A percentile compares a stretch with the other conserved stretches of the same genome.
These are phyloP conservation scores for Pentamera pediparva DNA, from an alignment of 53 echinoderm and acorn worm species.

Conservation along the genomic window DNA sequence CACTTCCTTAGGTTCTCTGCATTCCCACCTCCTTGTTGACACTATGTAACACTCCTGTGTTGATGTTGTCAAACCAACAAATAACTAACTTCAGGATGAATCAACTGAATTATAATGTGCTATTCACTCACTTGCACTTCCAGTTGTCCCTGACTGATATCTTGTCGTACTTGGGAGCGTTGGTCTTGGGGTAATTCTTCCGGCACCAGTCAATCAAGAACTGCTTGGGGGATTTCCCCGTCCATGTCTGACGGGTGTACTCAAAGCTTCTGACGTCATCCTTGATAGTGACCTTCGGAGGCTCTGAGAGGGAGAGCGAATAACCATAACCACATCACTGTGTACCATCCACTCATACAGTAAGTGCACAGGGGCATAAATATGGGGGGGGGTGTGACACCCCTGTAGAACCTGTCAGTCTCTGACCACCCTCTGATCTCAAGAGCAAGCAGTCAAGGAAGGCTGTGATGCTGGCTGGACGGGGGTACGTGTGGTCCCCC, in stretches of 20 bases:
- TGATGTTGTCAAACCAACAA: no score
- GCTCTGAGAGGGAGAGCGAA: neutral
- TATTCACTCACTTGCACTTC: constrained; percentile 90
- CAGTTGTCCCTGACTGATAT: constrained; percentile 53
- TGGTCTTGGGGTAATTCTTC: constrained; percentile 70
- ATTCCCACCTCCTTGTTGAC: no score
- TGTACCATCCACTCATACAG: neutral
- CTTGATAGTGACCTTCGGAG: neutral
- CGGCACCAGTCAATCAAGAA: constrained; percentile 97
- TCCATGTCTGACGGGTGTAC: constrained; percentile 84
- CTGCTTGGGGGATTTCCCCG: constrained; percentile 92
- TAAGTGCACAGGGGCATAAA: neutral
- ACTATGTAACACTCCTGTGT: no score
- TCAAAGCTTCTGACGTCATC: constrained; percentile 61
- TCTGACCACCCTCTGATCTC: no score
- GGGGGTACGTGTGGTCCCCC: no score
- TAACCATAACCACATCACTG: neutral
- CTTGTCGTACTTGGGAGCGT: constrained; percentile 81
- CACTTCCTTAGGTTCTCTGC: no score
- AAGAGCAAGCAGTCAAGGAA: no score
- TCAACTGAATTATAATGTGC: no score
- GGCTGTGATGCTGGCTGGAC: no score
- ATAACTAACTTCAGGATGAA: neutral
- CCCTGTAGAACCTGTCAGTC: neutral
- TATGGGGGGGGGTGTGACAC: neutral